Percentiles rank a stretch among this genome's conserved stretches.
phyloP scores from a whole-genome alignment of 2,797 vertebrate species.

The Tauraco hartlaubi region DNA sequence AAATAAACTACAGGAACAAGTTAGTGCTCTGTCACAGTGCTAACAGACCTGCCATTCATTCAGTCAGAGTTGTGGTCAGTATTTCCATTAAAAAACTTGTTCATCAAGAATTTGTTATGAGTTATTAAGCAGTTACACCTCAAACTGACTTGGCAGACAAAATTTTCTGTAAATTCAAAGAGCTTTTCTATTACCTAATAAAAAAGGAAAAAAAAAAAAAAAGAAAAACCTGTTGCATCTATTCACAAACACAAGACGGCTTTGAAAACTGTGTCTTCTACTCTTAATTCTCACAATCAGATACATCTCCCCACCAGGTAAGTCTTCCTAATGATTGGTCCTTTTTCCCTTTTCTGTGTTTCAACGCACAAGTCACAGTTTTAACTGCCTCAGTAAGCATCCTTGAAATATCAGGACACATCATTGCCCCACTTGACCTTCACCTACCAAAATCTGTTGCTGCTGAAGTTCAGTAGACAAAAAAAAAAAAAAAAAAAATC shows the following conservation, averaged over 20 bases:
- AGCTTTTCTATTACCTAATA: not conserved
- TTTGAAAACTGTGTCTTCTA: not conserved
- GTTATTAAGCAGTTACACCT: slow-evolving; percentile 3
- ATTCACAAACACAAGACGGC: not conserved
- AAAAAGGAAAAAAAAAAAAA: not conserved
- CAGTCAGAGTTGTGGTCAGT: not conserved
- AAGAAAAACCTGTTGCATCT: not conserved
- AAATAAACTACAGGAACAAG: slow-evolving; percentile 25
- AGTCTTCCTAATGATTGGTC: not conserved
- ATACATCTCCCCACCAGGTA: not conserved
- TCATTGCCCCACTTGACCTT: not conserved
- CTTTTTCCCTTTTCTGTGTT: not conserved
- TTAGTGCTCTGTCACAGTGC: not conserved
- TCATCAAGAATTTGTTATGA: not conserved
- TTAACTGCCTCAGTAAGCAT: not conserved
- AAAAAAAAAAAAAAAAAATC: not conserved
- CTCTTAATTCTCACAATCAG: not conserved
- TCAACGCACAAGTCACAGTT: not conserved
- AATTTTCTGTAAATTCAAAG: not conserved
- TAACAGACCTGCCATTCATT: slow-evolving; percentile 41
- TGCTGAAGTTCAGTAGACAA: not conserved
- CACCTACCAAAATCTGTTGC: not conserved
- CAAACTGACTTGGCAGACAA: not conserved
- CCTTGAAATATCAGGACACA: not conserved
- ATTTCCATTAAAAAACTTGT: slow-evolving; percentile 19